Evolutionary conservation across 92 coral and sea anemone species (phyloP).

Genomic region (Zoanthus solanderi): DNA sequence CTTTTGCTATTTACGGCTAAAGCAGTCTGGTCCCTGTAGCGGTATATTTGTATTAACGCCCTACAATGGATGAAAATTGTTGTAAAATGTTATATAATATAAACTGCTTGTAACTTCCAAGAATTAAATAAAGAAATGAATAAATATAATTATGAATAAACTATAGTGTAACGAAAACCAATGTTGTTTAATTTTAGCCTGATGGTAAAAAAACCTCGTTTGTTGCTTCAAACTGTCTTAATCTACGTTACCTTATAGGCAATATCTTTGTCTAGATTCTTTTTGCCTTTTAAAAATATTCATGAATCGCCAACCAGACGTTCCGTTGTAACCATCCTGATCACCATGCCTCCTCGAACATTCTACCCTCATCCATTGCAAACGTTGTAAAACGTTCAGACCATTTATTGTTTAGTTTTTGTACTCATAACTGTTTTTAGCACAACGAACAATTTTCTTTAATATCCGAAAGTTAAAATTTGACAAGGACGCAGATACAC

Average conservation of each 20-base stretch:
- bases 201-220: not conserved
- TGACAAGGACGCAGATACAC: too few species aligned
- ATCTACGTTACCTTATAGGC: not conserved
- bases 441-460: not conserved
- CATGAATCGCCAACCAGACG: not conserved
- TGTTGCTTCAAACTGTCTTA: not conserved
- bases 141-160: not conserved
- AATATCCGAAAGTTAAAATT: not conserved
- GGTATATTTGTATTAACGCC: not conserved
- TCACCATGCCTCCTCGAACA: slow-evolving; percentile 37
- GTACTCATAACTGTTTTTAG: not conserved
- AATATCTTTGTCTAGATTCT: not conserved
- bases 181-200: not conserved
- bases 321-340: slow-evolving; percentile 32
- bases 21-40: slow-evolving; percentile 23
- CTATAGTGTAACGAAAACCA: slow-evolving; percentile 2
- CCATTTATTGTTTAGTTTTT: not conserved
- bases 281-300: not conserved
- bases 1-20: not conserved
- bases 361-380: slow-evolving; percentile 1
- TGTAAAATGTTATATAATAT: slow-evolving; percentile 21
- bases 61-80: not conserved
- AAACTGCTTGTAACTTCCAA: slow-evolving; percentile 39
- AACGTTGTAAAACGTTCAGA: not conserved
- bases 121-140: slow-evolving; percentile 20